Conservation (phyloP, 1,140 invertebrate genomes). For the Drosophila orena region DNA sequence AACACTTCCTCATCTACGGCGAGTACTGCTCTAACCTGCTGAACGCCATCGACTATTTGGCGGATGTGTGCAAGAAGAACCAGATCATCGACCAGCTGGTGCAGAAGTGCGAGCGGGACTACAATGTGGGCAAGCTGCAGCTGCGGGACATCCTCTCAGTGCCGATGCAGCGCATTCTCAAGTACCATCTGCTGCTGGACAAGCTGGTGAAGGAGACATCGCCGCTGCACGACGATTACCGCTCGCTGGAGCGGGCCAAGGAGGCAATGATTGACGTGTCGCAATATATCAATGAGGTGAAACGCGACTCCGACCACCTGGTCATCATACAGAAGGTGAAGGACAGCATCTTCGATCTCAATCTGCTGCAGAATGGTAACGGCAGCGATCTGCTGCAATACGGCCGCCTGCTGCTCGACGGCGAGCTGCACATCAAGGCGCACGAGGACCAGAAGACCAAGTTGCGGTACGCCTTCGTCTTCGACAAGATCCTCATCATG, state of each 20-base stretch:
- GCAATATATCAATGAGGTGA: conserved; percentile 99
- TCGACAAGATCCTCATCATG: conserved; percentile 98
- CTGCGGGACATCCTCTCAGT: conserved; percentile 97
- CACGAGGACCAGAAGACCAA: conserved; percentile 95
- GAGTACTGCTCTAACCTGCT: conserved; percentile 98
- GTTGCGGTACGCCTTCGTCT: conserved; percentile 97
- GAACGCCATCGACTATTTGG: conserved; percentile 90
- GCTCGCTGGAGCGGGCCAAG: conserved; percentile 93
- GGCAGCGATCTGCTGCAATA: conserved; percentile 94
- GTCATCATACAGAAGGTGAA: conserved; percentile 96
- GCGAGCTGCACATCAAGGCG: conserved; percentile 96
- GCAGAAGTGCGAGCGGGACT: conserved; percentile 94
- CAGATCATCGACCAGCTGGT: conserved; percentile 80
- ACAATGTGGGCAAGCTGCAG: conserved; percentile 97
- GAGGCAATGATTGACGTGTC: conserved; percentile 99
- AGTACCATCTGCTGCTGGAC: conserved; percentile 97
- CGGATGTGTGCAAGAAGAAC: conserved; percentile 89
- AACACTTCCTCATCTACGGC: conserved; percentile 96
- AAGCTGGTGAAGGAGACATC: conserved; percentile 97
- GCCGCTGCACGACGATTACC: conserved; percentile 93
- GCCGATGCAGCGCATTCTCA: conserved; percentile 98
- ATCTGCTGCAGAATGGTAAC: conserved; percentile 90
- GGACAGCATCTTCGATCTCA: conserved; percentile 92
- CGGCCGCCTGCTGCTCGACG: conserved; percentile 95
- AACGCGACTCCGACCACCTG: conserved; percentile 96